These are phyloP conservation scores for Idaea straminata DNA, from an alignment of 2,888 invertebrate genomes.

Conservation along the genomic window DNA sequence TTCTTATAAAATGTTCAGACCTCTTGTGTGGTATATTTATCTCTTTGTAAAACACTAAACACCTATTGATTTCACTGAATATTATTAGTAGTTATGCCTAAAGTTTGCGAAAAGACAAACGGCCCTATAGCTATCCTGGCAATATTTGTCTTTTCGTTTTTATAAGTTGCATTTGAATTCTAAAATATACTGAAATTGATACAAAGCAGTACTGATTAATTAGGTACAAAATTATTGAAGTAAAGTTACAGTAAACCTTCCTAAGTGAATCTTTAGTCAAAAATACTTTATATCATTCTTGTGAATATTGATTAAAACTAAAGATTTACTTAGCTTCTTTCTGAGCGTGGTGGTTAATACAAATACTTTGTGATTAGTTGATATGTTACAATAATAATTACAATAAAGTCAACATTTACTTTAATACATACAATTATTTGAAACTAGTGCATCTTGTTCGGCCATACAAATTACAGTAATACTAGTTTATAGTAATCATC, in stretches of 20 bases:
- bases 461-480: conserved; percentile 51
- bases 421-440: conserved; percentile 15
- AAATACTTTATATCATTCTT: neutral
- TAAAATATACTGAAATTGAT: neutral
- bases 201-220: neutral
- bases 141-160: conserved; percentile 20
- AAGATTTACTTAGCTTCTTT: conserved; percentile 17
- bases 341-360: conserved; percentile 18
- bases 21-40: neutral
- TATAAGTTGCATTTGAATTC: conserved; percentile 25
- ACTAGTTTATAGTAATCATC: conserved; percentile 31
- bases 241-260: neutral
- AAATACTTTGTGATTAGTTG: conserved; percentile 16
- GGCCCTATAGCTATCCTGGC: conserved; percentile 17
- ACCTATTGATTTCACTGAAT: neutral
- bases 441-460: conserved; percentile 35
- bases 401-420: conserved; percentile 16
- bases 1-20: too few species aligned
- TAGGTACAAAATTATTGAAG: neutral
- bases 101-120: conserved; percentile 10
- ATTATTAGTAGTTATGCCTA: neutral
- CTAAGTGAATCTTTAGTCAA: neutral
- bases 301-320: conserved; percentile 10
- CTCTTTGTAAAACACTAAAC: neutral
- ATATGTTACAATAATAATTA: conserved; percentile 22